Evolutionary conservation across 2,797 vertebrate species (phyloP).

Genomic region (Myoxocephalus aenaeus): DNA sequence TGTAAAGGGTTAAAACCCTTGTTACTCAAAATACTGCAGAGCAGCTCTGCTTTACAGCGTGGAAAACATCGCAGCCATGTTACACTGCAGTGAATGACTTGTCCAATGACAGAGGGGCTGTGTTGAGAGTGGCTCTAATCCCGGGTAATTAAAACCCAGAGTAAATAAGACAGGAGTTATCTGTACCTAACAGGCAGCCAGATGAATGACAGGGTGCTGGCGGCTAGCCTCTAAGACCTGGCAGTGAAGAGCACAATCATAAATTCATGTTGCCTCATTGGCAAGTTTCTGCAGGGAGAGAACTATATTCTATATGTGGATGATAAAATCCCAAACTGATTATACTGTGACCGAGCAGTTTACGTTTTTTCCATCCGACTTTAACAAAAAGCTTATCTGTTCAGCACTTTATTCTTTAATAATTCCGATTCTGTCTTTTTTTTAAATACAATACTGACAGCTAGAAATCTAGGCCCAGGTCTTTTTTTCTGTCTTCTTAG

Average conservation of each 20-base stretch:
- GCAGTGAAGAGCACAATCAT: slow-evolving; percentile 36
- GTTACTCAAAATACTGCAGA: slow-evolving; percentile 36
- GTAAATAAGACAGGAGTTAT: slow-evolving; percentile 75
- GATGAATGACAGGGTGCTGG: slow-evolving; percentile 55
- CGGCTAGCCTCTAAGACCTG: slow-evolving; percentile 44
- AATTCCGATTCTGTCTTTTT: slow-evolving; percentile 32
- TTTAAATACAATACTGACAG: slow-evolving; percentile 36
- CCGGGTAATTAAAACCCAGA: slow-evolving; percentile 70
- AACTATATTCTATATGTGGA: slow-evolving; percentile 39
- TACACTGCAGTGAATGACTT: slow-evolving; percentile 38
- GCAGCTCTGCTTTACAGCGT: slow-evolving; percentile 22
- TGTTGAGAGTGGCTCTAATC: slow-evolving; percentile 68
- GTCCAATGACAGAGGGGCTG: slow-evolving; percentile 46
- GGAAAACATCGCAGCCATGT: slow-evolving; percentile 35
- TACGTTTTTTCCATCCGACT: slow-evolving; percentile 30
- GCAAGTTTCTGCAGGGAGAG: slow-evolving; percentile 26
- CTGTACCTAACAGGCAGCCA: slow-evolving; percentile 67
- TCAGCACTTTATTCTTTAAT: slow-evolving; percentile 21
- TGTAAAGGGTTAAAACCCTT: slow-evolving; percentile 34
- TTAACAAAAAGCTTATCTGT: slow-evolving; percentile 19
- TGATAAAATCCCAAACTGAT: slow-evolving; percentile 42
- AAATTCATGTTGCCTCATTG: slow-evolving; percentile 40
- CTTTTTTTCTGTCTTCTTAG: slow-evolving; percentile 19
- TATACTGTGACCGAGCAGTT: slow-evolving; percentile 30
- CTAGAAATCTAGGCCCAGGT: slow-evolving; percentile 8